Evolutionary conservation across 2,113 vertebrate species (phyloP).

Genomic region (Carassius carassius): DNA sequence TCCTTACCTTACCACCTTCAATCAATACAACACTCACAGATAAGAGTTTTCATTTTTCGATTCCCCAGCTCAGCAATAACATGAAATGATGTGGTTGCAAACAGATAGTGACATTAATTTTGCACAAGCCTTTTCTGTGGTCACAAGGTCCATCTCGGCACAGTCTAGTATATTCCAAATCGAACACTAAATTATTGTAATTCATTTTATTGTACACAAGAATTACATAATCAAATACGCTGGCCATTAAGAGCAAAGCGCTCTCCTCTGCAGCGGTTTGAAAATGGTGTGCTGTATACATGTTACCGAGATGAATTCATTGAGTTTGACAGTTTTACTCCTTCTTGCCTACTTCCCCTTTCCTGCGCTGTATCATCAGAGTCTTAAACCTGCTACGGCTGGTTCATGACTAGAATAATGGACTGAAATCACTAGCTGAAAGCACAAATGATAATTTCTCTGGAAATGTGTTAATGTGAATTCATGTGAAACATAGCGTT

Average conservation of each 20-base stretch:
- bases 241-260: constrained; percentile 60
- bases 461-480: constrained; percentile 67
- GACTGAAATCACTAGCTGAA: constrained; percentile 56
- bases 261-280: constrained; percentile 46
- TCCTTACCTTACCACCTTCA: constrained; percentile 45
- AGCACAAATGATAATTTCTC: constrained; percentile 62
- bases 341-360: constrained; percentile 44
- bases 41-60: constrained; percentile 55
- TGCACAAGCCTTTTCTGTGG: constrained; percentile 40
- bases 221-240: constrained; percentile 48
- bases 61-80: constrained; percentile 43
- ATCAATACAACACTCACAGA: constrained; percentile 49
- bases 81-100: constrained; percentile 55
- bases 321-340: constrained; percentile 56
- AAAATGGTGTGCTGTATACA: constrained; percentile 52
- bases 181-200: constrained; percentile 42
- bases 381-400: constrained; percentile 62
- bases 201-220: constrained; percentile 31
- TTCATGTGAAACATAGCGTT: constrained; percentile 68
- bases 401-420: constrained; percentile 62
- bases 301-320: constrained; percentile 66
- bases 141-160: constrained; percentile 20
- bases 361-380: constrained; percentile 41
- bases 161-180: constrained; percentile 7
- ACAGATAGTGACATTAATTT: constrained; percentile 56